Base-by-base conservation (phyloP, 64 coral and sea anemone species). In the Montipora capricornis region DNA sequence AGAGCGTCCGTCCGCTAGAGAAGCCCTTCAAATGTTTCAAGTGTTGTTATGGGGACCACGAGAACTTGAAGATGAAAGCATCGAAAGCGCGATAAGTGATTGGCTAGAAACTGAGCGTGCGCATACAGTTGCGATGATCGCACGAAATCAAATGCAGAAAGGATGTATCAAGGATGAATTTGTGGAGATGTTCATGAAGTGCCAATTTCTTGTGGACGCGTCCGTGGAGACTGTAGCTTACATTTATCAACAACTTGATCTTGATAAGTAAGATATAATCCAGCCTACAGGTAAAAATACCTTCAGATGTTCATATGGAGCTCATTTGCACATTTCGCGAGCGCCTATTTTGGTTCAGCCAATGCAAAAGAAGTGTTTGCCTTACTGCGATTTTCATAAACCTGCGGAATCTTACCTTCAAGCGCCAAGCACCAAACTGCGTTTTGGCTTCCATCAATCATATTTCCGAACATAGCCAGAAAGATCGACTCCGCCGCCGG, bases 31-130 rank as follows among this genome's bases (percentile, higher is more conserved):
- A 78, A 89, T 97, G 77, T 59, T 97, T 5, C 90, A 91, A 88
- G 96, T 93, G 10, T 87, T 95, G 66, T 10, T 97, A 47, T 97
- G 92, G 92, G 96, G 96, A 68, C 96, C 96, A 83, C 61, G 88
- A 45, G 90, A 94, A n/a, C 93, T 97, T n/a, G 96, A 97, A 37
- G 93, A 97, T 20, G 94, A 86, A 79, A 75, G 89, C 13, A 50
- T 97, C 8, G 96, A 97, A 83, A 87, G 14, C 17, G 80, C 90
- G 61, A 85, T 93, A 3, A 55, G 93, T 68, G 96, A 95, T 89
- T 97, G 96, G 96, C 55, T 97, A 73, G 96, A 97, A 71, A 92
- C 60, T 14, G 96, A 97, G 70, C 93, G 96, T 50, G 89, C 83
- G 55, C 89, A 92, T 24, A 93, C 93, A 80, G 96, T 97, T 5